Evolutionary conservation across 1,140 invertebrate genomes (phyloP).

Genomic region (Intoshia linei): DNA sequence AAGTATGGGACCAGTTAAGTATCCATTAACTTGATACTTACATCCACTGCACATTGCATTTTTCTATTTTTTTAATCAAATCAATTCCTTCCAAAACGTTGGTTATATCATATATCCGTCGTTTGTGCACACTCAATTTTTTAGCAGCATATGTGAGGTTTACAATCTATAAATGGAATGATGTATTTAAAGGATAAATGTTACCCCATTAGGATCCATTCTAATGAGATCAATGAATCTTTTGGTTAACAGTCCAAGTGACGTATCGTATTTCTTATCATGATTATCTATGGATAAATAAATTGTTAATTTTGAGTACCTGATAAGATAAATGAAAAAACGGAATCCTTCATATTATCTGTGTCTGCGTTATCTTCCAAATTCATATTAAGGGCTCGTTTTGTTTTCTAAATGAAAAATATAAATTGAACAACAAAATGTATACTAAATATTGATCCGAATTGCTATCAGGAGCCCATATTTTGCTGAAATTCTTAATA

Average conservation of each 20-base stretch:
- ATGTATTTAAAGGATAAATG: conserved; percentile 14
- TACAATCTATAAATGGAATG: conserved; percentile 4
- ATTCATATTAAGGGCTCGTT: too few species aligned
- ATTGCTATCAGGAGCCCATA: too few species aligned
- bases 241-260: conserved; percentile 58
- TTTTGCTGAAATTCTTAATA: too few species aligned
- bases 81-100: conserved; percentile 95
- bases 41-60: conserved; percentile 51
- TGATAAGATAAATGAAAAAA: too few species aligned
- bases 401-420: too few species aligned
- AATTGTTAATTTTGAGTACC: too few species aligned
- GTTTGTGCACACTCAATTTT: conserved; percentile 54
- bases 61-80: conserved; percentile 75
- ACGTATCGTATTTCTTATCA: conserved; percentile 19
- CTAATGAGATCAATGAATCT: conserved; percentile 69
- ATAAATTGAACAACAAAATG: too few species aligned
- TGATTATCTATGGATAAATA: too few species aligned
- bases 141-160: conserved; percentile 41
- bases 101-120: conserved; percentile 93
- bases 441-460: too few species aligned
- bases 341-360: too few species aligned
- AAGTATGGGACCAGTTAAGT: too few species aligned
- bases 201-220: conserved; percentile 61
- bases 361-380: too few species aligned
- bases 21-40: conserved; percentile 10